Evolutionary conservation across 1,140 invertebrate genomes (phyloP).

Genomic region (Phymorhynchus buccinoides): DNA sequence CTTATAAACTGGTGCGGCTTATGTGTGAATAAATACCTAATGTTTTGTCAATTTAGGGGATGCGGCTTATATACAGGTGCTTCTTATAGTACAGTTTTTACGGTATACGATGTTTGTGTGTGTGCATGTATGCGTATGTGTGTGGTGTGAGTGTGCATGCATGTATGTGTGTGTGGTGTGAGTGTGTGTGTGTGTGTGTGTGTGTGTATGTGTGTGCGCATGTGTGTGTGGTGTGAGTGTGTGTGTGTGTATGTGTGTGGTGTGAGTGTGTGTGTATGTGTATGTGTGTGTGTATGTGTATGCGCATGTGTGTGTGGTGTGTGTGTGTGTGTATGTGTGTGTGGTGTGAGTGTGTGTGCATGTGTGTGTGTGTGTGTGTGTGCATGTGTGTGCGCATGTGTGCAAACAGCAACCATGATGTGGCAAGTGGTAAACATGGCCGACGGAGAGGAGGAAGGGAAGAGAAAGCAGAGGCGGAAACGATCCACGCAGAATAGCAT

Average conservation of each 20-base stretch:
- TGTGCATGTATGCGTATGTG: too few relatives aligned
- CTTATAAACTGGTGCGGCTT: too few relatives aligned
- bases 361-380: neutral
- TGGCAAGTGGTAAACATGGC: conserved; percentile 77
- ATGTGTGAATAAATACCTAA: too few relatives aligned
- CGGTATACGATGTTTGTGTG: too few relatives aligned
- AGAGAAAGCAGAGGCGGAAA: conserved; percentile 48
- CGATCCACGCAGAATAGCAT: neutral
- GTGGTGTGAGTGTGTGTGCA: neutral
- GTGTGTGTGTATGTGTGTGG: neutral
- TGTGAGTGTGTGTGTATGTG: conserved; percentile 7
- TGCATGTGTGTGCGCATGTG: neutral
- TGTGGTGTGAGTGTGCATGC: too few relatives aligned
- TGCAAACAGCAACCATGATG: conserved; percentile 80
- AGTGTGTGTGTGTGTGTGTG: conserved; percentile 13
- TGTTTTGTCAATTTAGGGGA: too few relatives aligned
- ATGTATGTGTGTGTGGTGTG: too few relatives aligned
- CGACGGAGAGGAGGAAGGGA: conserved; percentile 59
- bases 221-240: conserved; percentile 17
- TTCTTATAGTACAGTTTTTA: too few relatives aligned
- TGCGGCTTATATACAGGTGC: too few relatives aligned
- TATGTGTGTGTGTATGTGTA: neutral
- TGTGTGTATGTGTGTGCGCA: neutral
- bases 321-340: neutral
- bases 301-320: neutral